A percentile compares a stretch with the other conserved stretches of the same genome.
These are phyloP conservation scores for Gopherus evgoodei DNA, from an alignment of 2,113 vertebrate species.

Conservation along the genomic window DNA sequence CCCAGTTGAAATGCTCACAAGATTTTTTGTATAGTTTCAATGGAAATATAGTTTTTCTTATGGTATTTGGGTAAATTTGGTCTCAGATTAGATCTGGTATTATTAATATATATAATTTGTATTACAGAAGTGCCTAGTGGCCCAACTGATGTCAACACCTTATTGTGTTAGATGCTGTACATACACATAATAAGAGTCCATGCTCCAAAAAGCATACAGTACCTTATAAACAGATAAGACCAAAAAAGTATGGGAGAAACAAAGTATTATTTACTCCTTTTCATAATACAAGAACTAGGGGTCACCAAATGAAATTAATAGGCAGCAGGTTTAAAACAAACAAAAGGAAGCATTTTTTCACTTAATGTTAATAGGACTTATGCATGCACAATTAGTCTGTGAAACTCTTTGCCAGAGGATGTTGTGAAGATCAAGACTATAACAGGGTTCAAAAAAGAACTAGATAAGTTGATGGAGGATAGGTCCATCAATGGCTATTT, in stretches of 20 bases:
- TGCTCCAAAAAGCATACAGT: neutral
- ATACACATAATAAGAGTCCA: neutral
- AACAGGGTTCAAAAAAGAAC: too few relatives aligned
- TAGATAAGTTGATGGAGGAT: too few relatives aligned
- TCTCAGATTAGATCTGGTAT: neutral
- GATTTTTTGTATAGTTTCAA: accelerated
- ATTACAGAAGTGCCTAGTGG: slow-evolving; percentile 20
- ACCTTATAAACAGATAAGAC: slow-evolving; percentile 11
- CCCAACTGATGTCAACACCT: neutral
- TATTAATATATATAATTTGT: slow-evolving; percentile 10
- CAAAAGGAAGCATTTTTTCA: too few relatives aligned
- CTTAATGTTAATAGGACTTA: too few relatives aligned
- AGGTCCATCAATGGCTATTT: too few relatives aligned
- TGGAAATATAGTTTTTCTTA: neutral
- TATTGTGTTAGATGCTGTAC: neutral
- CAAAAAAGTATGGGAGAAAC: neutral
- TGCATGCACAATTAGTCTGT: too few relatives aligned
- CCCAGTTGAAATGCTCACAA: neutral
- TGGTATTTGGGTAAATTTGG: neutral
- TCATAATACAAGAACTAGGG: neutral
- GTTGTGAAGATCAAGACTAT: too few relatives aligned
- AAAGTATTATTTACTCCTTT: too few relatives aligned
- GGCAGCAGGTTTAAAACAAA: too few relatives aligned
- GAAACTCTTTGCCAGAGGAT: too few relatives aligned
- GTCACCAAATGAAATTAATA: too few relatives aligned